phyloP scores from a whole-genome alignment of 2,797 vertebrate species.

The Nannoperca australis region DNA sequence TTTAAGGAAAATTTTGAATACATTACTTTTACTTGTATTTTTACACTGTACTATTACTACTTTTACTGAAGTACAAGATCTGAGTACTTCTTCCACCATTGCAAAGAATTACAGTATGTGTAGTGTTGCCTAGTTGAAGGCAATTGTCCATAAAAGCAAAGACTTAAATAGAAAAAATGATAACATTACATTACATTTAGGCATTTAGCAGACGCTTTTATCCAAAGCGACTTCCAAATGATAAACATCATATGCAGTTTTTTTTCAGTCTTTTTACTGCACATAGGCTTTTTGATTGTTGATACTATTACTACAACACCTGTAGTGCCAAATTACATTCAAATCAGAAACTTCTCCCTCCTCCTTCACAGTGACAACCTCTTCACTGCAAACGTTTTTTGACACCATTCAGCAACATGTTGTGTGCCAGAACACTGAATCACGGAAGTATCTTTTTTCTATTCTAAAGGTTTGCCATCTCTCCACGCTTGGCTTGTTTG shows the following conservation, averaged over 20 bases:
- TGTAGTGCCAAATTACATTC: slow-evolving; percentile 25
- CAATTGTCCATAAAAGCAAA: not conserved
- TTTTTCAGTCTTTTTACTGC: not conserved
- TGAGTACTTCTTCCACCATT: no score
- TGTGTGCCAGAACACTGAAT: slow-evolving; percentile 44
- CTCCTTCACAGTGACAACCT: slow-evolving; percentile 21
- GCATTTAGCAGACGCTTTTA: no score
- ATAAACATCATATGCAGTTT: not conserved
- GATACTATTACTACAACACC: slow-evolving; percentile 12
- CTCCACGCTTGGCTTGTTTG: slow-evolving; percentile 54
- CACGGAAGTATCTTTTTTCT: slow-evolving; percentile 30
- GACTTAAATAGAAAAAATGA: not conserved
- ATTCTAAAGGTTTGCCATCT: slow-evolving; percentile 33
- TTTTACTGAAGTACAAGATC: no score
- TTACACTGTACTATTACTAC: no score
- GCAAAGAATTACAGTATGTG: not conserved
- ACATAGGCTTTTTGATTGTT: not conserved
- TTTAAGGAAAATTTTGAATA: no score
- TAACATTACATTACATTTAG: no score
- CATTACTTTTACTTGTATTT: no score
- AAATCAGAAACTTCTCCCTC: slow-evolving; percentile 14
- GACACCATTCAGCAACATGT: slow-evolving; percentile 39
- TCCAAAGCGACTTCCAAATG: no score
- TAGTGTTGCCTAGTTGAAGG: not conserved
- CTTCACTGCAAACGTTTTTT: slow-evolving; percentile 48